These are phyloP conservation scores for Petrocephalus microphthalmus DNA, from an alignment of 2,113 vertebrate genomes.

Conservation along the genomic window DNA sequence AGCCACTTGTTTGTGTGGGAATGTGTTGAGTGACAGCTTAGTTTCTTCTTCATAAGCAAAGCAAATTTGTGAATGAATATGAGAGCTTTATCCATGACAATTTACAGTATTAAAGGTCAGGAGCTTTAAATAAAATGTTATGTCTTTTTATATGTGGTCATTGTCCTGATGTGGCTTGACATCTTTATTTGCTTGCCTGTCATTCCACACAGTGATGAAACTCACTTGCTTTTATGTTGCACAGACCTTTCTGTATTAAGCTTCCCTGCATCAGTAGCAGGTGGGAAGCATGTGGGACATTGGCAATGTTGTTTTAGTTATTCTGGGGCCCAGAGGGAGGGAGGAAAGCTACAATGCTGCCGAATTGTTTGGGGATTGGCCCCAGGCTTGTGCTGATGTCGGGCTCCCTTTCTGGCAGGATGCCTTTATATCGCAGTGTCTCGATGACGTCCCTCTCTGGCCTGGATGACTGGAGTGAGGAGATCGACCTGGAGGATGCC, in stretches of 20 bases:
- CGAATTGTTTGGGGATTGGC: background rate
- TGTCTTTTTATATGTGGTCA: background rate
- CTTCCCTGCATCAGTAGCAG: background rate
- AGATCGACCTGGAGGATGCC: conserved; percentile 75
- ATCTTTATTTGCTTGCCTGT: background rate
- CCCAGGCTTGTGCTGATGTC: background rate
- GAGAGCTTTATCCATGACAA: background rate
- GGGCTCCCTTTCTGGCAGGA: conserved; percentile 49
- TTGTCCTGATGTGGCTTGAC: background rate
- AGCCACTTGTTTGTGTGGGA: background rate
- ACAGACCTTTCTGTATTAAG: background rate
- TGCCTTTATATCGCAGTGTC: conserved; percentile 78
- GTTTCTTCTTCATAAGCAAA: background rate
- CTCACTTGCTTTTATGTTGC: background rate
- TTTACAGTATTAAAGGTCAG: background rate
- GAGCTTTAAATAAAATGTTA: background rate
- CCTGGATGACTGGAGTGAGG: conserved; percentile 81
- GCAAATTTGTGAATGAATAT: background rate
- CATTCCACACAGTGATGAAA: background rate
- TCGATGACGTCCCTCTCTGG: conserved; percentile 78
- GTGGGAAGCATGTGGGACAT: background rate
- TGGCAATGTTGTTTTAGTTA: background rate
- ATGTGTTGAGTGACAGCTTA: background rate
- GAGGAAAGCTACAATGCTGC: background rate
- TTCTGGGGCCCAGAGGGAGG: background rate